Evolutionary conservation across 2,888 invertebrate species (phyloP).

Genomic region (Poecilus cupreus): DNA sequence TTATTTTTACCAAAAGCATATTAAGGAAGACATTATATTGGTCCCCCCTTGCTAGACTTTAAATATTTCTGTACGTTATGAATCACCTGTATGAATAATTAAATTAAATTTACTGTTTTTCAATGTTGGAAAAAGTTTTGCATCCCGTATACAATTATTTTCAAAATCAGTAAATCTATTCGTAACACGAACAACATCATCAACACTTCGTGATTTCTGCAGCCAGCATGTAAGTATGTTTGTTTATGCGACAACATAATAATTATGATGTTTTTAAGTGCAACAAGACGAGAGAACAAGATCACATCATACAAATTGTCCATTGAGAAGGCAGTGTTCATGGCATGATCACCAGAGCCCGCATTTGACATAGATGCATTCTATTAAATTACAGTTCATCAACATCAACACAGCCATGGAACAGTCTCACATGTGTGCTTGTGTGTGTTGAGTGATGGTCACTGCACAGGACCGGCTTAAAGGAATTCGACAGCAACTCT

Average conservation of each 20-base stretch:
- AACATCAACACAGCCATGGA: neutral
- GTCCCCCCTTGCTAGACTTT: too few relatives aligned
- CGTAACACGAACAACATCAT: too few relatives aligned
- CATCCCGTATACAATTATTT: too few relatives aligned
- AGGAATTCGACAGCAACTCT: conserved; percentile 14
- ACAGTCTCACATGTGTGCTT: conserved; percentile 15
- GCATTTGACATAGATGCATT: conserved; percentile 59
- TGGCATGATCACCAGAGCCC: conserved; percentile 19
- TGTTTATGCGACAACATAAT: conserved; percentile 13
- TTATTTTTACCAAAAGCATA: too few relatives aligned
- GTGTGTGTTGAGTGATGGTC: neutral
- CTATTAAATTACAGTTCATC: conserved; percentile 59
- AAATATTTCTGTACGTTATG: too few relatives aligned
- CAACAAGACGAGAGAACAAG: conserved; percentile 7
- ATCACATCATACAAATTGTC: neutral
- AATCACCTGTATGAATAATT: too few relatives aligned
- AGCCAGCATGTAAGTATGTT: neutral
- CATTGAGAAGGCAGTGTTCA: conserved; percentile 8
- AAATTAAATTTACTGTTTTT: too few relatives aligned
- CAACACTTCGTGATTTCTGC: too few relatives aligned
- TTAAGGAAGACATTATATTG: too few relatives aligned
- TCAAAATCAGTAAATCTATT: too few relatives aligned
- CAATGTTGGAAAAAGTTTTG: too few relatives aligned
- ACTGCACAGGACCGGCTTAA: neutral
- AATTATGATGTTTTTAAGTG: conserved; percentile 24